Percentiles rank a stretch among this genome's conserved stretches.
Conservation (phyloP, 2,113 vertebrate species). For the Myodes glareolus region DNA sequence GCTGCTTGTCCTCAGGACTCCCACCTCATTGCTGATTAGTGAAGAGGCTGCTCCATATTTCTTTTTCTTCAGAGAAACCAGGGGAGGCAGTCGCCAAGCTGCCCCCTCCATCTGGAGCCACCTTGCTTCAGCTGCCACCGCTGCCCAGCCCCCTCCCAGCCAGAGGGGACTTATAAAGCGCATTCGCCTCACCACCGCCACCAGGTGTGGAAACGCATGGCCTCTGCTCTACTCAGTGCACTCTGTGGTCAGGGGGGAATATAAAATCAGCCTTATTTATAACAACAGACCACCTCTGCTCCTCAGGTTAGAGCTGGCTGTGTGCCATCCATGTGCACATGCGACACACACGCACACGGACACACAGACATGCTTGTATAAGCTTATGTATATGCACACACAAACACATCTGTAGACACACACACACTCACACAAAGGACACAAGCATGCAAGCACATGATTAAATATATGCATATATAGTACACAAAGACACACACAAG, state of each 20-base stretch:
- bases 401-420: too few species aligned
- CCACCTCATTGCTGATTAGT: conserved; percentile 66
- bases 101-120: conserved; percentile 45
- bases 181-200: conserved; percentile 48
- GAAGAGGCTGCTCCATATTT: conserved; percentile 19
- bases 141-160: conserved; percentile 23
- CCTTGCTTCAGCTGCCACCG: neutral
- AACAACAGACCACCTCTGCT: neutral
- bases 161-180: conserved; percentile 60
- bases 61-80: conserved; percentile 52
- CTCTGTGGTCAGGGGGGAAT: conserved; percentile 27
- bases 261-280: conserved; percentile 64
- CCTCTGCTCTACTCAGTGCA: conserved; percentile 47
- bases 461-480: neutral
- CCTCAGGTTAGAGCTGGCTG: neutral
- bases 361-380: too few species aligned
- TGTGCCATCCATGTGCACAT: accelerated
- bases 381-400: too few species aligned
- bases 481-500: neutral
- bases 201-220: conserved; percentile 23
- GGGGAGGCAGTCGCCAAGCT: neutral
- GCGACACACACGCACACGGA: neutral
- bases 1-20: conserved; percentile 74
- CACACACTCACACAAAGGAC: neutral
- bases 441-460: neutral